Conservation (phyloP, 2,797 vertebrate species). For the Chloroceryle inda region DNA sequence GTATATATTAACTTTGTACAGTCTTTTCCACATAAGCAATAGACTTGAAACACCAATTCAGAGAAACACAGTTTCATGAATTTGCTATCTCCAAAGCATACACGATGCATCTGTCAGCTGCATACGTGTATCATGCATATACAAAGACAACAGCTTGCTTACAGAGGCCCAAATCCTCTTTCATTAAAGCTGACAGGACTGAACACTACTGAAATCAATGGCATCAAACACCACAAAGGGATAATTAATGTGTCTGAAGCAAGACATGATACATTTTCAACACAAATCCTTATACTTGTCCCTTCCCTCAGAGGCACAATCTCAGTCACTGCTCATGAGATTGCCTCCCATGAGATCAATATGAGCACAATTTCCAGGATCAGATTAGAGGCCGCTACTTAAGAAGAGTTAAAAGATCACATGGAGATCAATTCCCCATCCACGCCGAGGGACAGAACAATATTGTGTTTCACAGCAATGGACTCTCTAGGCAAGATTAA, state of each 20-base stretch:
- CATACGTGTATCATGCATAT: not conserved
- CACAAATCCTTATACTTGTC: not conserved
- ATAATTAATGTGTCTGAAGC: not conserved
- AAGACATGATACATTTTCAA: not conserved
- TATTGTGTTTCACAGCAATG: not conserved
- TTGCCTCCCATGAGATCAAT: not conserved
- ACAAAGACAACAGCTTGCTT: not conserved
- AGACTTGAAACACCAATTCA: not conserved
- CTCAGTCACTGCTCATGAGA: rapidly evolving
- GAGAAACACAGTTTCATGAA: not conserved
- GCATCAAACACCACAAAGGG: not conserved
- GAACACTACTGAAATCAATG: not conserved
- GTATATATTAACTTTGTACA: not conserved
- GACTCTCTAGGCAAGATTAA: not conserved
- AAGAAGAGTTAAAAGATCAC: not conserved
- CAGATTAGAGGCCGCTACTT: not conserved
- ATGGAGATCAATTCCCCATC: not conserved
- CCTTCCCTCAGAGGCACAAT: not conserved
- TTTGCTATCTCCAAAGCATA: not conserved
- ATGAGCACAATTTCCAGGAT: not conserved
- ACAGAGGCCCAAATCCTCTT: not conserved
- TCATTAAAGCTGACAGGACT: not conserved
- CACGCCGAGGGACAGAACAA: not conserved
- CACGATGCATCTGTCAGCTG: not conserved
- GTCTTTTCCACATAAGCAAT: not conserved